Conservation (phyloP, 2,888 invertebrate genomes). For the Leptinotarsa juncta region DNA sequence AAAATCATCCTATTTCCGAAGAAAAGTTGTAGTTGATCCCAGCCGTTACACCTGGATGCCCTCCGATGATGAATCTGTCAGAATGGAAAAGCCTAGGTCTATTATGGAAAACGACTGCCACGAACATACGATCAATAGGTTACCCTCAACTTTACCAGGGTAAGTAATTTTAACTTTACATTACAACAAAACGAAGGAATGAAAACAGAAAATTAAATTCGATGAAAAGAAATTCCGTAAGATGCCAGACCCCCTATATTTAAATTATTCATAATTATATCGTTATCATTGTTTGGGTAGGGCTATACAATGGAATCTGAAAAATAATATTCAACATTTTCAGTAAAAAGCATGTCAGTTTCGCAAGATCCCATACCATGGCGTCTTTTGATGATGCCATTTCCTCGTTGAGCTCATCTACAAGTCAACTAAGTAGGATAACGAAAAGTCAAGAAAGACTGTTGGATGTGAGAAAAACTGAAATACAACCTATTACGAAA, state of each 20-base stretch:
- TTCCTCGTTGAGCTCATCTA: slow-evolving; percentile 62
- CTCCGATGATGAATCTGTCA: slow-evolving; percentile 79
- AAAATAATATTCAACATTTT: slow-evolving; percentile 41
- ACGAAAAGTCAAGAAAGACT: slow-evolving; percentile 77
- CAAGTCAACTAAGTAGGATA: slow-evolving; percentile 63
- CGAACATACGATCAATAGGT: slow-evolving; percentile 30
- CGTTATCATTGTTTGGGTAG: no score
- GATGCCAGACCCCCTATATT: no score
- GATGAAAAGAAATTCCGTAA: no score
- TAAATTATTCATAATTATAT: no score
- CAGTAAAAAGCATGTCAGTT: slow-evolving; percentile 91
- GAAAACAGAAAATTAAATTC: no score
- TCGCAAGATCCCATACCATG: slow-evolving; percentile 87
- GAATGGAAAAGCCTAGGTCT: slow-evolving; percentile 77
- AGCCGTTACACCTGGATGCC: slow-evolving; percentile 83
- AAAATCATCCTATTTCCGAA: slow-evolving; percentile 84
- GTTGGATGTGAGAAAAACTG: slow-evolving; percentile 76
- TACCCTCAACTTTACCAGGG: slow-evolving; percentile 44
- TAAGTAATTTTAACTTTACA: slow-evolving; percentile 29
- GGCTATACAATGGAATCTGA: no score
- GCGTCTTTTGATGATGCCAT: slow-evolving; percentile 85
- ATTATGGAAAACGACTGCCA: slow-evolving; percentile 55
- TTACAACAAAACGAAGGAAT: no score
- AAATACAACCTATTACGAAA: slow-evolving; percentile 65
- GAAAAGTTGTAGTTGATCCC: slow-evolving; percentile 82